These are phyloP conservation scores for Mormoops blainvillei DNA, from an alignment of 2,113 vertebrate genomes.

Conservation along the genomic window DNA sequence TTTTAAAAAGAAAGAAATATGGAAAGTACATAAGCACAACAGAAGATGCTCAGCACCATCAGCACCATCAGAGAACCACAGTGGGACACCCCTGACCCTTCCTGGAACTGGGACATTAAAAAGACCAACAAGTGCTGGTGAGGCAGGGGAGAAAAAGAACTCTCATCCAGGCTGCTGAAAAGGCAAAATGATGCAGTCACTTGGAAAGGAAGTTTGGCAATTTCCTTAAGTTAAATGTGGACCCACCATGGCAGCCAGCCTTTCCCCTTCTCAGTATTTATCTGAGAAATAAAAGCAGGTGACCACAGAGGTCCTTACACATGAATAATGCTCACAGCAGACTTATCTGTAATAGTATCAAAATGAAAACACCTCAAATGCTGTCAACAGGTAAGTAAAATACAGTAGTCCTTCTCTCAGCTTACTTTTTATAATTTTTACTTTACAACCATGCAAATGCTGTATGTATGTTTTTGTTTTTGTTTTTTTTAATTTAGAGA, in stretches of 20 bases:
- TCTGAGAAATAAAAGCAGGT: background rate
- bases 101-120: background rate
- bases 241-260: background rate
- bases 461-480: background rate
- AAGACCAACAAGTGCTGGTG: background rate
- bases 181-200: background rate
- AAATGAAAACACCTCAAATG: background rate
- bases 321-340: background rate
- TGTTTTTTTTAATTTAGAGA: too few relatives aligned
- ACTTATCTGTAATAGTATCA: background rate
- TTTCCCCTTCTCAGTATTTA: background rate
- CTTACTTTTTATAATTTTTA: background rate
- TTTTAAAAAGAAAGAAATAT: background rate
- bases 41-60: background rate
- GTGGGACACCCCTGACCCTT: background rate
- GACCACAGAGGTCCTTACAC: background rate
- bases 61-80: background rate
- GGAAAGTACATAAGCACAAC: background rate
- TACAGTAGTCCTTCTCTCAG: background rate
- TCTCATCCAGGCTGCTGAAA: background rate
- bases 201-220: background rate
- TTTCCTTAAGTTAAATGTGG: background rate
- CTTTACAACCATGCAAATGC: background rate
- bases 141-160: background rate
- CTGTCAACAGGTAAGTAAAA: background rate